Percentiles rank a stretch among this genome's conserved stretches.
Evolutionary conservation across 2,113 vertebrate genomes (phyloP).

Genomic region (Promerops cafer): DNA sequence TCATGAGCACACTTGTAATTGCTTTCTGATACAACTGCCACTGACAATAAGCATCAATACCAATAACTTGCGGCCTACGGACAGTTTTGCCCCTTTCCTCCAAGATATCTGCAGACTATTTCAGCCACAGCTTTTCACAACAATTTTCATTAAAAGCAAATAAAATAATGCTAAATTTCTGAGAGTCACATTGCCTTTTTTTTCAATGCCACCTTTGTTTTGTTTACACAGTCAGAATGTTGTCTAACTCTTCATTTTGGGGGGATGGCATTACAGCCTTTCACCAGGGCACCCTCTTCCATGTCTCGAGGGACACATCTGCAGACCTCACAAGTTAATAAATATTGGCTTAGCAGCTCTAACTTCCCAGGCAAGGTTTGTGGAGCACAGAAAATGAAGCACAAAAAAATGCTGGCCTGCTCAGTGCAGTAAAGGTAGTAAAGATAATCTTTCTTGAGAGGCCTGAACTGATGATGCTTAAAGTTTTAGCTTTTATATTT

Average conservation of each 20-base stretch:
- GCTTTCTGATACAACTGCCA: not conserved
- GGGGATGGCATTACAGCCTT: not conserved
- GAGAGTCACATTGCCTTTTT: not conserved
- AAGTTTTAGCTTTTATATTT: too few relatives aligned
- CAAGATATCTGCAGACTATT: not conserved
- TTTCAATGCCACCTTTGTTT: not conserved
- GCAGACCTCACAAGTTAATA: not conserved
- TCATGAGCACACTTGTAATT: not conserved
- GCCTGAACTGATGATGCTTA: too few relatives aligned
- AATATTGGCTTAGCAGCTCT: not conserved
- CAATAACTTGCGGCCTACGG: not conserved
- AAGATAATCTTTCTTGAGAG: not conserved
- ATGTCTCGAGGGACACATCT: not conserved
- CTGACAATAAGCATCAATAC: not conserved
- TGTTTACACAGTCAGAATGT: not conserved
- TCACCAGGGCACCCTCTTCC: not conserved
- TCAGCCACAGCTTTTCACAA: not conserved
- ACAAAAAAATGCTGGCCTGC: not conserved
- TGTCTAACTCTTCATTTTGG: not conserved
- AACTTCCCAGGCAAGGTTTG: not conserved
- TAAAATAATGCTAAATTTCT: not conserved
- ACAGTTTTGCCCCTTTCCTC: not conserved
- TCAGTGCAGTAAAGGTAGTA: rapidly evolving
- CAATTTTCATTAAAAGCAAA: not conserved
- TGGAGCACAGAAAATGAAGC: not conserved